Percentiles rank a stretch among this genome's conserved stretches.
Conservation (phyloP, 2,797 vertebrate species). For the Gambusia yucatana region DNA sequence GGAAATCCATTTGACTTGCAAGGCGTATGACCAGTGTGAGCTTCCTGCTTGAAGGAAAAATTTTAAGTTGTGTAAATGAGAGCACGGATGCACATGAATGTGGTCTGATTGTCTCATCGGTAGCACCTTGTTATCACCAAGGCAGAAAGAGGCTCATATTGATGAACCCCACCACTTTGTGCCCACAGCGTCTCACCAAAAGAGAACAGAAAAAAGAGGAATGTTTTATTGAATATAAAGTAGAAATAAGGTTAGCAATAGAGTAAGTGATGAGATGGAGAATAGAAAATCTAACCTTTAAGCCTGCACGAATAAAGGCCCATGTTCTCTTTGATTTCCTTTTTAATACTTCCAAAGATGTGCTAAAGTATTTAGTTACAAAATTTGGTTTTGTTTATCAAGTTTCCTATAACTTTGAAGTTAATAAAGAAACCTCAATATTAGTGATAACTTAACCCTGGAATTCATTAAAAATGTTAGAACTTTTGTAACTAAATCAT, state of each 20-base stretch:
- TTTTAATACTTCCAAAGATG: not conserved
- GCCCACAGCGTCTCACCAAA: not conserved
- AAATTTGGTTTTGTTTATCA: not conserved
- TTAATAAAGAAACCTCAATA: not conserved
- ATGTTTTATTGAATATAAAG: not conserved
- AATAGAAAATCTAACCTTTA: not conserved
- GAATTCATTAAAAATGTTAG: not conserved
- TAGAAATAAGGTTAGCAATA: not conserved
- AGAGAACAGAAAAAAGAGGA: not conserved
- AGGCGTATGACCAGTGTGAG: not conserved
- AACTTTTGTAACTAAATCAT: not conserved
- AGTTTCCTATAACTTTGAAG: not conserved
- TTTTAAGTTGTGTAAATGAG: conserved; percentile 7
- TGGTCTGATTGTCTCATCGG: conserved; percentile 1
- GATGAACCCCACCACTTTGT: not conserved
- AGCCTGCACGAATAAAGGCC: not conserved
- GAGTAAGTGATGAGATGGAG: not conserved
- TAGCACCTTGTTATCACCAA: not conserved
- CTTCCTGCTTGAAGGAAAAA: not conserved
- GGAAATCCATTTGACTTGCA: not conserved
- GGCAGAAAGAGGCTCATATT: not conserved
- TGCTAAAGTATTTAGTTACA: not conserved
- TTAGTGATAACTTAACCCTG: not conserved
- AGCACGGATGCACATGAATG: not conserved
- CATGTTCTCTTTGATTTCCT: not conserved